phyloP scores from a whole-genome alignment of 2,797 vertebrate species.

The Streptopelia turtur region DNA sequence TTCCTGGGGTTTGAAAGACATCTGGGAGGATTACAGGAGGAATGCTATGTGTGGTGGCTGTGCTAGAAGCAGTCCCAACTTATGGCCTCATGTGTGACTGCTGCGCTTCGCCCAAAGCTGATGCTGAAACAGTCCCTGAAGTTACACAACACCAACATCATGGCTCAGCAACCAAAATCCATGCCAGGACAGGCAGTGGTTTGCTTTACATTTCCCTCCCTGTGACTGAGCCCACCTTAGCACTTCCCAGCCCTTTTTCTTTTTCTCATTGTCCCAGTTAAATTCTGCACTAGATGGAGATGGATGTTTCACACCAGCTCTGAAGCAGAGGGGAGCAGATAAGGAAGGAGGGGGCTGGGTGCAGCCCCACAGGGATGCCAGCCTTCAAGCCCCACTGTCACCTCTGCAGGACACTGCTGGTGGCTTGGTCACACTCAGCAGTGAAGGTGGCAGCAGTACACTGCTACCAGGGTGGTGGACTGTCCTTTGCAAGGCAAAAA shows the following conservation, averaged over 20 bases:
- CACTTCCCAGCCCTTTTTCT: neutral
- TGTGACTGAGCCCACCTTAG: neutral
- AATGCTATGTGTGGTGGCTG: neutral
- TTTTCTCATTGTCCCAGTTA: neutral
- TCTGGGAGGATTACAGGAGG: neutral
- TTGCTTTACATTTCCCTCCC: neutral
- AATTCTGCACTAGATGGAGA: neutral
- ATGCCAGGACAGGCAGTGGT: neutral
- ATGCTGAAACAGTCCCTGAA: neutral
- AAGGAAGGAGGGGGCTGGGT: neutral
- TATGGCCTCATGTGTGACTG: neutral
- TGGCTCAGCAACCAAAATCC: neutral
- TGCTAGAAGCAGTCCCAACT: neutral
- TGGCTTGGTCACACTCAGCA: rapidly evolving
- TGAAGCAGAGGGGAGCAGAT: neutral
- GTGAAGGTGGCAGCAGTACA: neutral
- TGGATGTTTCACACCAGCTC: neutral
- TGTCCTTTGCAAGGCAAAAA: neutral
- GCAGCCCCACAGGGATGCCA: neutral
- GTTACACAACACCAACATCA: rapidly evolving
- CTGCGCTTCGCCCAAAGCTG: neutral
- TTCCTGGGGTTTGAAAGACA: neutral
- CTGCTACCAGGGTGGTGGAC: neutral
- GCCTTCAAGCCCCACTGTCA: neutral
- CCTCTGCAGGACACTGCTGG: rapidly evolving